A percentile compares a stretch with the other conserved stretches of the same genome.
Evolutionary conservation across 2,888 invertebrate species (phyloP).

Genomic region (Heliconius ethilla): DNA sequence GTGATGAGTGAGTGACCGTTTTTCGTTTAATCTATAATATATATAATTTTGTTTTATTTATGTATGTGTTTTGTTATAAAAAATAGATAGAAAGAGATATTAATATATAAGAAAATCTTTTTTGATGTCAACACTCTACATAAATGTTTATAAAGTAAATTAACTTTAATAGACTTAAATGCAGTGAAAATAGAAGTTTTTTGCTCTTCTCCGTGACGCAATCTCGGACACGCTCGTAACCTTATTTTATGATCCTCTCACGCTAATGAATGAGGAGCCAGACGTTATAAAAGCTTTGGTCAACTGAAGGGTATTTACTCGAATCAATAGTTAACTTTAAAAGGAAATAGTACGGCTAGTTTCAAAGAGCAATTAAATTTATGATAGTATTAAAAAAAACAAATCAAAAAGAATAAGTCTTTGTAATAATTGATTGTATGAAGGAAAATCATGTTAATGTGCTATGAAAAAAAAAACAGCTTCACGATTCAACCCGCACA

Average conservation of each 20-base stretch:
- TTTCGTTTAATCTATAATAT: too few species aligned
- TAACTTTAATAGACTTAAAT: not conserved
- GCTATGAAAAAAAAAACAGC: too few species aligned
- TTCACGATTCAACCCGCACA: too few species aligned
- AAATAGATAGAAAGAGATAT: too few species aligned
- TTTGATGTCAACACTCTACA: not conserved
- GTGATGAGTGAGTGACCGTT: too few species aligned
- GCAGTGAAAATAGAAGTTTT: conserved; percentile 17
- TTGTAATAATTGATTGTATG: too few species aligned
- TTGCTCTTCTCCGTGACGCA: conserved; percentile 26
- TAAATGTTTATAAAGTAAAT: not conserved
- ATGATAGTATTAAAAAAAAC: not conserved
- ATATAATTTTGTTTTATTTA: not conserved
- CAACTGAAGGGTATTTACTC: conserved; percentile 18
- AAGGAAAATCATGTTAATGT: too few species aligned
- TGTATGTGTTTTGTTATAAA: not conserved
- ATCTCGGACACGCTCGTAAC: conserved; percentile 31
- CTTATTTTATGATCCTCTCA: conserved; percentile 35
- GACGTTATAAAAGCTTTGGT: conserved; percentile 19
- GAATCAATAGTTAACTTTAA: conserved; percentile 24
- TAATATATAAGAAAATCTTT: not conserved
- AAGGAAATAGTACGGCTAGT: not conserved
- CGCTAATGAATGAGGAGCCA: conserved; percentile 32
- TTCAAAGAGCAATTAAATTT: not conserved
- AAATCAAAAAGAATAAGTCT: too few species aligned